Base-by-base conservation (phyloP, 2,797 vertebrate species). In the Coregonus sp. region DNA sequence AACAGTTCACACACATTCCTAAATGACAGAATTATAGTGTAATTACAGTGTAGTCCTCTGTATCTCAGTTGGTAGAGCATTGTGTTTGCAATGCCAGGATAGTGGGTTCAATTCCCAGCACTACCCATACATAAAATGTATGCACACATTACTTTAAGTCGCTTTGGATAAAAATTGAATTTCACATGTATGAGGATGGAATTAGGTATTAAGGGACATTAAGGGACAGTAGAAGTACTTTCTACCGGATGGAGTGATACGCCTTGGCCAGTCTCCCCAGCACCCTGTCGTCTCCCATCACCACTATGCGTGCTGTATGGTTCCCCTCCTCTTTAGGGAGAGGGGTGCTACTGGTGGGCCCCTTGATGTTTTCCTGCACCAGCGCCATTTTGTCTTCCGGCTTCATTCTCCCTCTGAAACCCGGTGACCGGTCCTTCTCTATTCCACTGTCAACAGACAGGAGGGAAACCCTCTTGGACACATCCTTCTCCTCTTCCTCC, bases 251-350 rank as follows among this genome's bases (percentile, higher is more conserved):
- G 0, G 84, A 92, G 80, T 88, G 81, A 79, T 93, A 95, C 63
- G 94, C 94, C 82, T 84, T 94, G 5, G 94, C 91, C 77, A 97
- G 92, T 72, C 92, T 92, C 3, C 96, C 97, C 85, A 98, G 84
- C 79, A 95, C 84, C 4, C 95, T 88, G 31, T 97, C 95, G 0
- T 97, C 96, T 0, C 96, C 96, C 87, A 98, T 92, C 56, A 97
- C 88, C 76, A 97, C 87, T 2, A 97, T 81, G 3, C 93, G 92
- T 3, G 95, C 96, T 0, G 94, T 96, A 77, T 91, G 93, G 16
- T 90, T 87, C 70, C 88, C 90, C 69, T 92, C 92, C 0, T 90
- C 80, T 0, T 85, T 87, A 0, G 81, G 78, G 0, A 89, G 50
- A 0, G 89, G 78, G 0, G 35, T 35, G 5, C 56, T 11, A 70